These are phyloP conservation scores for Protonibea diacanthus DNA, from an alignment of 2,797 vertebrate genomes.

Conservation along the genomic window DNA sequence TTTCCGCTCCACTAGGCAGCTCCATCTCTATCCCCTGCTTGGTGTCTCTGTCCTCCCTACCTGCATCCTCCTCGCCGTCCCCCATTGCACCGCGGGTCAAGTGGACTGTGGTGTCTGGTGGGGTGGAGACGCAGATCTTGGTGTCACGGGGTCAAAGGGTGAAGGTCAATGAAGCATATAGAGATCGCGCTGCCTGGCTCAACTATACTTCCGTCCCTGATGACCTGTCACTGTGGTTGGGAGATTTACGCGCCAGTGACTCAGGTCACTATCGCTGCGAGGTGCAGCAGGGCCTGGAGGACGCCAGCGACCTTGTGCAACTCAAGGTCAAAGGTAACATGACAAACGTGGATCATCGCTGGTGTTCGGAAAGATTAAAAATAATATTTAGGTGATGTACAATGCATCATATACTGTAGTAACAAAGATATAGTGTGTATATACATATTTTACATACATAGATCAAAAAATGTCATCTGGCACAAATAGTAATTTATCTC, in stretches of 20 bases:
- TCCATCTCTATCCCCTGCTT: slow-evolving; percentile 92
- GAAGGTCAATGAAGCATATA: slow-evolving; percentile 92
- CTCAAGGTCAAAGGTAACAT: slow-evolving; percentile 93
- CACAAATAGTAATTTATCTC: background rate
- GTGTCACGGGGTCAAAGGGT: slow-evolving; percentile 91
- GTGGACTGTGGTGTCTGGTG: slow-evolving; percentile 91
- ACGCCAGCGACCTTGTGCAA: slow-evolving; percentile 88
- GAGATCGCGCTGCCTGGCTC: slow-evolving; percentile 87
- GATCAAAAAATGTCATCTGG: background rate
- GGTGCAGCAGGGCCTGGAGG: slow-evolving; percentile 95
- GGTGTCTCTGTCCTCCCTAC: slow-evolving; percentile 84
- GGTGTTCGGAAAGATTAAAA: background rate
- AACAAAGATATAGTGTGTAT: background rate
- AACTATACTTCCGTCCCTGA: slow-evolving; percentile 87
- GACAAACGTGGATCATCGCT: background rate
- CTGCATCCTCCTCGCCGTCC: slow-evolving; percentile 58
- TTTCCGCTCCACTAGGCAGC: slow-evolving; percentile 87
- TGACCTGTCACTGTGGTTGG: slow-evolving; percentile 90
- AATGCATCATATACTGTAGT: background rate
- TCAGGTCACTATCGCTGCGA: slow-evolving; percentile 95
- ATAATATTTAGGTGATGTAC: background rate
- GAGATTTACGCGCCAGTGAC: slow-evolving; percentile 90
- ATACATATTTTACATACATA: background rate
- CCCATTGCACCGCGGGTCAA: slow-evolving; percentile 89
- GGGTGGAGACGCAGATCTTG: slow-evolving; percentile 91